Percentiles rank a stretch among this genome's conserved stretches.
Conservation (phyloP, 2,888 invertebrate species). For the Amblyjoppa proteus region DNA sequence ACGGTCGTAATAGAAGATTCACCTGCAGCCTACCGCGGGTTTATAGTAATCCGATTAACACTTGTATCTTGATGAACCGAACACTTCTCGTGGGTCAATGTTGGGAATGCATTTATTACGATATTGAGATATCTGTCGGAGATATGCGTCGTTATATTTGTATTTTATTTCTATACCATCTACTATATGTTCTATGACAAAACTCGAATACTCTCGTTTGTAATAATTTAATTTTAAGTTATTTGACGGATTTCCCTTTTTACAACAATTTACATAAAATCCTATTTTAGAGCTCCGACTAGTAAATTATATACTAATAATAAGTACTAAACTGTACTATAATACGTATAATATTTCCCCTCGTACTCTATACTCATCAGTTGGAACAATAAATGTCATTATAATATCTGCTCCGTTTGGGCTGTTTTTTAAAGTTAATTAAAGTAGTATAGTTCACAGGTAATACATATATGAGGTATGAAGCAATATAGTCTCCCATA, state of each 20-base stretch:
- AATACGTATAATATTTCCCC: no score
- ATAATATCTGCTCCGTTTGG: no score
- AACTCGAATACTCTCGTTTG: background rate
- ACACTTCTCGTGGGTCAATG: background rate
- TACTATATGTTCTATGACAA: background rate
- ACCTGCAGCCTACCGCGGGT: constrained; percentile 6
- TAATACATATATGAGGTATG: no score
- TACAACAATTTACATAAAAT: background rate
- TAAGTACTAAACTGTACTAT: no score
- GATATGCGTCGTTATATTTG: background rate
- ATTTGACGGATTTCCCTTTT: background rate
- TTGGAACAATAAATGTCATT: no score
- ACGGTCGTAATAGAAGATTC: background rate
- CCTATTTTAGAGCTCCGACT: no score
- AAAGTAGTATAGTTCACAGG: no score
- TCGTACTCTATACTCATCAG: no score
- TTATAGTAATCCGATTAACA: constrained; percentile 12
- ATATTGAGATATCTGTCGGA: background rate
- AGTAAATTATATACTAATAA: no score
- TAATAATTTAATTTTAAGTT: background rate
- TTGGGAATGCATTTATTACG: background rate
- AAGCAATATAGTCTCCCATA: no score
- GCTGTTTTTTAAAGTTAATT: no score
- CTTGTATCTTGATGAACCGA: background rate
- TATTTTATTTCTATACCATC: background rate